Conservation (phyloP, 2,888 invertebrate genomes). For the Apamea crenata region DNA sequence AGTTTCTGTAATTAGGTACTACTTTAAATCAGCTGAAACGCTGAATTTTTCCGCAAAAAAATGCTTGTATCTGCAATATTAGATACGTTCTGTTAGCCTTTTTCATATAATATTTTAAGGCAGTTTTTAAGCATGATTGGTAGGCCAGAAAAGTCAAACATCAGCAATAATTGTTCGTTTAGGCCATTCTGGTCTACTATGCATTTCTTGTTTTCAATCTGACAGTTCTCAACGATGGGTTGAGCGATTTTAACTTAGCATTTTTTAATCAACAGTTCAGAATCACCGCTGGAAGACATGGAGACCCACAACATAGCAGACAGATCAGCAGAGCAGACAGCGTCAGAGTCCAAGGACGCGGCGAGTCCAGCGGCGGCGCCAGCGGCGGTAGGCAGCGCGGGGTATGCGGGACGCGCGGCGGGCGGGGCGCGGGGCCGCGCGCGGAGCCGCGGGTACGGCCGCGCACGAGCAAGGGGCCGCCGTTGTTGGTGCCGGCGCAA, state of each 20-base stretch:
- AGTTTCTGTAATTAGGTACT: constrained; percentile 64
- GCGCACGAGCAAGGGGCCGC: constrained; percentile 79
- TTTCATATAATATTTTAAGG: neutral
- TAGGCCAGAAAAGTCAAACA: neutral
- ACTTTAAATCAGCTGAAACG: neutral
- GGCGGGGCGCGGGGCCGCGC: constrained; percentile 73
- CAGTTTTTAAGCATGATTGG: no score
- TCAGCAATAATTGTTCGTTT: neutral
- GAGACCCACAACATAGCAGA: constrained; percentile 86
- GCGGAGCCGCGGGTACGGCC: constrained; percentile 84
- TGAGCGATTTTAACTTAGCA: neutral
- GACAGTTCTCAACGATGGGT: neutral
- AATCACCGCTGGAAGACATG: constrained; percentile 83
- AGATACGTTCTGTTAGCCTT: neutral
- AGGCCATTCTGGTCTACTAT: neutral
- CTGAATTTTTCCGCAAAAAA: neutral
- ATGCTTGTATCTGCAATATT: neutral
- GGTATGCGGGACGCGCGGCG: constrained; percentile 62
- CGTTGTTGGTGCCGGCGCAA: constrained; percentile 87
- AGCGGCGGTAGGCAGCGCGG: constrained; percentile 70
- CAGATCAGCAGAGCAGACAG: constrained; percentile 81
- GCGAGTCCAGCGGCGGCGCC: constrained; percentile 53
- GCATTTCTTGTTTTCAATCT: constrained; percentile 7
- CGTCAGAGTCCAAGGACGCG: constrained; percentile 67
- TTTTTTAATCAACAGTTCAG: constrained; percentile 75